Evolutionary conservation across 2,888 invertebrate species (phyloP), one percentile per base, ranked within the genome.

Genomic region (Synergus itoensis): DNA sequence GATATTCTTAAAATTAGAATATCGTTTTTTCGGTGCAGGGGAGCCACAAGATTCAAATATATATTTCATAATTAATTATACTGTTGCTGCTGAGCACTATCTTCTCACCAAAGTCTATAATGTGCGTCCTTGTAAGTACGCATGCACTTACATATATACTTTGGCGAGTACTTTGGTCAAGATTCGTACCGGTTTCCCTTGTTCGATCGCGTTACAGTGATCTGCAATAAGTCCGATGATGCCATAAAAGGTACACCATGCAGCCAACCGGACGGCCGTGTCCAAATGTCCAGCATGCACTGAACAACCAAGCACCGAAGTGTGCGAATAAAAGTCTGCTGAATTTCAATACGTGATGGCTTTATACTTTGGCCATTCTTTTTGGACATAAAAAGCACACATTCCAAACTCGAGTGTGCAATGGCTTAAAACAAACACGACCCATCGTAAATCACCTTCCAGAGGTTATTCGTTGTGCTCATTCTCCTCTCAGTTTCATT

Each of bases 321-420:
- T 77, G 80, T 80, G 80, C 73, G 83, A 84, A 89, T 87, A 87
- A 87, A 88, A 84, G 85, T 85, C 84, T 85, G 83, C 80, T 86
- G 87, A 89, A 89, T 89, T 89, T 89, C 88, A 89, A 89, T 88
- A 85, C 86, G 83, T 84, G 87, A 87, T 87, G 87, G 87, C 86
- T 88, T 87, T 89, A 87, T 87, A 84, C 84, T 87, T 86, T 80
- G 84, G 82, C 86, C 86, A 88, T 89, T 89, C 88, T 89, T 86
- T 87, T 85, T 84, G 84, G 84, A 82, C 87, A 87, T 89, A 89
- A 89, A 89, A 89, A 89, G 82, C 86, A 87, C 88, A 87, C 88
- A 89, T 89, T 87, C 88, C 86, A 81, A 82, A 83, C 86, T 85
- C 86, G 82, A 82, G 86, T 76, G 79, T 86, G 87, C 88, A 87